phyloP scores from a whole-genome alignment of 2,797 vertebrate species.

The Rhinella marina region DNA sequence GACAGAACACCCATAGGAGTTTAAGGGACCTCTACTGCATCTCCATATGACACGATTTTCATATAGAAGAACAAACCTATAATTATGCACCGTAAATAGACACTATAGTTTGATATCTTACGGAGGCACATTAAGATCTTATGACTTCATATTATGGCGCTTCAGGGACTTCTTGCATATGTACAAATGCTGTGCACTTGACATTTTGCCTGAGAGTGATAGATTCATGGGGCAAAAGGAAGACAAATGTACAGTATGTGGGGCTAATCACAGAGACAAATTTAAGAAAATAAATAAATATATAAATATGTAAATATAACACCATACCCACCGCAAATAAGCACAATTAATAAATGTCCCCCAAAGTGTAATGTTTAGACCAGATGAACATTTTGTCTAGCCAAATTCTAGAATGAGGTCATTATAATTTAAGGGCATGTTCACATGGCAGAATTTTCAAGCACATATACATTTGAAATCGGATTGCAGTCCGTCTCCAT shows the following conservation, averaged over 20 bases:
- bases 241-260: not conserved
- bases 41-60: no score
- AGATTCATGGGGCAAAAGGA: not conserved
- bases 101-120: not conserved
- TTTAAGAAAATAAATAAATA: not conserved
- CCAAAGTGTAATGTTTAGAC: not conserved
- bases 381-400: not conserved
- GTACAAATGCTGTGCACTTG: no score
- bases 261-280: not conserved
- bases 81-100: not conserved
- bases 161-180: not conserved
- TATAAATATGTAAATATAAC: no score
- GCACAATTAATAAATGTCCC: not conserved
- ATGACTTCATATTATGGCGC: not conserved
- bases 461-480: no score
- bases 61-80: no score
- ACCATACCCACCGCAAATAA: not conserved
- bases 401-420: not conserved
- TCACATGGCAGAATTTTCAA: no score
- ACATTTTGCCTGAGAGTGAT: no score
- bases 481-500: no score
- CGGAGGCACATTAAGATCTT: not conserved
- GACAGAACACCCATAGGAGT: not conserved
- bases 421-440: no score
- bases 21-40: not conserved